Base-by-base conservation (phyloP, 2,797 vertebrate genomes). In the Artibeus jamaicensis region DNA sequence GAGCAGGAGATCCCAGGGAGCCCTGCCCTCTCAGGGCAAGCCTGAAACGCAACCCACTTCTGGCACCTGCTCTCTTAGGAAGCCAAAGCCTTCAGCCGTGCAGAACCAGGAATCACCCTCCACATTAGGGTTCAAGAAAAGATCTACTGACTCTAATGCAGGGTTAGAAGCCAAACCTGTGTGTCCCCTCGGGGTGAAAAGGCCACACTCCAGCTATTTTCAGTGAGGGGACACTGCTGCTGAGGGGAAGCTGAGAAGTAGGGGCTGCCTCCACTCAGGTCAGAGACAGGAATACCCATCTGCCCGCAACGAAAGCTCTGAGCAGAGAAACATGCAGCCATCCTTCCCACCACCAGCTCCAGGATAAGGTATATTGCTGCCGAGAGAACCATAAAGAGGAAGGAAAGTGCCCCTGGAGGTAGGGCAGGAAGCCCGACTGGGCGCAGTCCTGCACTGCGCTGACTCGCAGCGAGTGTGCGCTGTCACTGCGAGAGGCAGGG, bases 401-500 rank as follows among this genome's bases (percentile, higher is more conserved):
- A 46, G 44, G 7, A 39, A 46, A 16, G 21, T 42, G 42, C 21
- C 67, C 39, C 32, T 1, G 46, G n/a, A 77, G 48, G 42, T 19
- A 46, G 5, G 22, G 39, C 9, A 16, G 32, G 48, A 37, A 78
- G 34, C 32, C 29, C 5, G 22, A 32, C 4, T 22, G 53, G 70
- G 34, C 9, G 1, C 2, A 21, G 48, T 22, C 6, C 5, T 29
- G 12, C 34, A 29, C 14, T 14, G 12, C 9, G 2, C 34, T 6
- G 32, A 84, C 19, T 32, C 32, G 37, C 77, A 77, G 71, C 50
- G 26, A 6, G 42, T 42, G 22, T 88, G 59, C 2, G 16, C 37
- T 65, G 2, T 16, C 46, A 9, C 24, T 6, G 1, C 1, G 6
- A n/a, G 37, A 39, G 0, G 15, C 32, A 18, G 12, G 15, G 3